Evolutionary conservation across 2,113 vertebrate species (phyloP).

Genomic region (Anseranas semipalmata): DNA sequence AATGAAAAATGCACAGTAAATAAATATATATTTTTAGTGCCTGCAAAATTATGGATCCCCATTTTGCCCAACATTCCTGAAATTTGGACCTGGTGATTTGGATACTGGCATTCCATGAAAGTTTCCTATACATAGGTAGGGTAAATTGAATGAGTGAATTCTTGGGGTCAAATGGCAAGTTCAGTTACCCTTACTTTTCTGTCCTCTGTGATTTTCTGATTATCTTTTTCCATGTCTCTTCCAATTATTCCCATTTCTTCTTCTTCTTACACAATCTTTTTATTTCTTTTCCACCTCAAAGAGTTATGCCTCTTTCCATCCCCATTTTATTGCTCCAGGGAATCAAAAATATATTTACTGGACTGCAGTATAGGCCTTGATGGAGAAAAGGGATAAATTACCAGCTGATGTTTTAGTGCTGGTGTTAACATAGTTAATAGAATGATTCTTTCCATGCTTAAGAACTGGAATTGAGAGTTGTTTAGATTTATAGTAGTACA

Average conservation of each 20-base stretch:
- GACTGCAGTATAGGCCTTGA: neutral
- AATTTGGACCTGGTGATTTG: fast-evolving
- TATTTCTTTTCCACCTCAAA: neutral
- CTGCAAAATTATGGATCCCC: neutral
- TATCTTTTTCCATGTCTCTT: neutral
- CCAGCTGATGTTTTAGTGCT: neutral
- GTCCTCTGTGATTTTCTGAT: neutral
- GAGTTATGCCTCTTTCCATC: neutral
- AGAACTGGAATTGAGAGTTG: neutral
- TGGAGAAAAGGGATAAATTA: neutral
- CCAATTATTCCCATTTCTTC: neutral
- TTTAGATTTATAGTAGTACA: neutral
- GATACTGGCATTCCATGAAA: neutral
- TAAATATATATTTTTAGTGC: neutral
- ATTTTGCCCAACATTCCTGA: neutral
- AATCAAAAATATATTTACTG: neutral
- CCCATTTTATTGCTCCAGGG: neutral
- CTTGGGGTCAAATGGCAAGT: neutral
- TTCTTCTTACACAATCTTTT: neutral
- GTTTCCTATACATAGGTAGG: neutral
- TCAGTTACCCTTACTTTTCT: neutral
- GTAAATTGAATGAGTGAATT: neutral
- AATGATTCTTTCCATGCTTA: neutral
- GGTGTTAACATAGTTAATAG: neutral
- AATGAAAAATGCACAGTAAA: neutral